Conservation (phyloP, 92 coral and sea anemone species). For the Porites rus region DNA sequence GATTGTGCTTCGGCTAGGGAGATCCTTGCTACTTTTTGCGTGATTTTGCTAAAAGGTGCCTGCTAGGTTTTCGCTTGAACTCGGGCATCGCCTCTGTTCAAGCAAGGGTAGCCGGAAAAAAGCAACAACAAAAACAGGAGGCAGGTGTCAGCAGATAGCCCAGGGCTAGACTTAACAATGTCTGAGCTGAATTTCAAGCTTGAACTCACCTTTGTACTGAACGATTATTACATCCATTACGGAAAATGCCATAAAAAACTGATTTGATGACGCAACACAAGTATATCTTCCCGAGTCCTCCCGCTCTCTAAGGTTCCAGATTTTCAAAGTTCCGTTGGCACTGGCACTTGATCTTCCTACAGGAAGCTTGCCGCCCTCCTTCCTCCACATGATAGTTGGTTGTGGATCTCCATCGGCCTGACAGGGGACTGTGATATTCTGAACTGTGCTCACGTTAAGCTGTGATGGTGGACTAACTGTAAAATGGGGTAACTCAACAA, state of each 20-base stretch:
- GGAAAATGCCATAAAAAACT: background rate
- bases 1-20: no score
- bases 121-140: no score
- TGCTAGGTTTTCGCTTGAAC: no score
- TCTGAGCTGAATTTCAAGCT: background rate
- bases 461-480: constrained; percentile 9
- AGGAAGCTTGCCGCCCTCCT: constrained; percentile 6
- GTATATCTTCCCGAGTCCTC: constrained; percentile 42
- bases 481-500: constrained; percentile 24
- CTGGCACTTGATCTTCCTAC: background rate
- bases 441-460: background rate
- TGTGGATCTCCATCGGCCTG: constrained; percentile 30
- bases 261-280: constrained; percentile 18
- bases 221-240: constrained; percentile 4
- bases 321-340: constrained; percentile 31
- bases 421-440: constrained; percentile 20
- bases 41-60: no score
- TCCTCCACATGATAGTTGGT: constrained; percentile 30
- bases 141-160: no score
- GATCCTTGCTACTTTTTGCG: no score
- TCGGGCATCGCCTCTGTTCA: no score
- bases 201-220: background rate
- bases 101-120: no score
- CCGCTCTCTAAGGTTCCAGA: constrained; percentile 8
- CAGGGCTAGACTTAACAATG: background rate